These are phyloP conservation scores for Arizona elegans DNA, from an alignment of 2,113 vertebrate species.

Conservation along the genomic window DNA sequence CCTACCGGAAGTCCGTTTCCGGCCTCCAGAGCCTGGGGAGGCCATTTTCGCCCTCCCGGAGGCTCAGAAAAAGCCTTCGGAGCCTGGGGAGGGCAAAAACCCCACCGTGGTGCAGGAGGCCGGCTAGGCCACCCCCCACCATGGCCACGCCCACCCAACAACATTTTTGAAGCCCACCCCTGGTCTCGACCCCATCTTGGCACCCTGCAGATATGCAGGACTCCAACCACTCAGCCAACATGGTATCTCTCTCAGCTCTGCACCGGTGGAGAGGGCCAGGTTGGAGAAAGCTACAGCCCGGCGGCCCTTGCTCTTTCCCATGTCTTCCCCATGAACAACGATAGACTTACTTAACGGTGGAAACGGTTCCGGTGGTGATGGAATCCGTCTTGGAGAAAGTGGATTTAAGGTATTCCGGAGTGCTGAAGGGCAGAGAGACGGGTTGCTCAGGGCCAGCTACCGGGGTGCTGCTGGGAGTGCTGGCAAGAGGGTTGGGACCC, in stretches of 20 bases:
- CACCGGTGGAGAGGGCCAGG: neutral
- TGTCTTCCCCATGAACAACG: neutral
- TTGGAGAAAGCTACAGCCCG: neutral
- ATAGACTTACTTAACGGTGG: constrained; percentile 93
- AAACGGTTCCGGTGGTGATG: constrained; percentile 98
- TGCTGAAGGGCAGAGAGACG: constrained; percentile 84
- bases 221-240: neutral
- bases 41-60: no score
- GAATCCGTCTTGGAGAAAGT: constrained; percentile 99
- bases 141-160: no score
- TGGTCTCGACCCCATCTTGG: neutral
- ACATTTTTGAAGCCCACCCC: no score
- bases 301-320: neutral
- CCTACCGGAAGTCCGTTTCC: no score
- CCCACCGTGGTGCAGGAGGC: no score
- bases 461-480: constrained; percentile 72
- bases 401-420: constrained; percentile 92
- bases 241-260: neutral
- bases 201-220: neutral
- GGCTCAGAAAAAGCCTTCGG: no score
- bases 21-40: no score
- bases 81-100: no score
- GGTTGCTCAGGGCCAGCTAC: constrained; percentile 82
- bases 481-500: constrained; percentile 79
- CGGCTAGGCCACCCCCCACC: no score